Base-by-base conservation (phyloP, 53 echinoderm and acorn worm species). In the Antedon mediterranea region DNA sequence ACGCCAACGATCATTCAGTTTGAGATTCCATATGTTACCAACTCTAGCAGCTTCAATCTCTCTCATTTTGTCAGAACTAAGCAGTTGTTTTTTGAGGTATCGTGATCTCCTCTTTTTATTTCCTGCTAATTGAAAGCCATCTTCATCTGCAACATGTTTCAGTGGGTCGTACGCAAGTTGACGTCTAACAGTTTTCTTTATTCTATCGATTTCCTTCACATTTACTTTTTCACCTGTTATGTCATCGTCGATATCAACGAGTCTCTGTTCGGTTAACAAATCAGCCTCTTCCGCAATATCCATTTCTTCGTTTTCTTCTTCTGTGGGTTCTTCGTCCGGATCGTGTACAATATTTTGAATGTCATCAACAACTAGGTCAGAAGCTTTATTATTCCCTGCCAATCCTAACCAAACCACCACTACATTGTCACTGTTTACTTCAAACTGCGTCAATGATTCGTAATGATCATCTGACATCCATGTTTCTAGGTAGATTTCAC, bases 261-360 rank as follows among this genome's bases (percentile, higher is more conserved):
- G 73, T 34, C 92, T 42, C 71, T 92, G 80, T n/a, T 76, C 80
- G 31, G 81, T 79, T 32, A 86, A n/a, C 28, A 83, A 26, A 29
- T 89, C 89, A n/a, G 89, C 86, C 70, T 92, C 89, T 30, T 86
- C 89, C 8, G 82, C 80, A 30, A 92, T 75, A 7, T 84, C 86
- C 43, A 88, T 75, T 29, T 87, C 82, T 72, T 87, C 87, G 20
- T 81, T 79, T 31, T 84, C 84, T 18, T 81, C 86, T 28, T 72
- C 30, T 4, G 30, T 31, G 32, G 15, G 78, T n/a, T 87, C 82
- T 27, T 57, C 29, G 20, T 73, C 83, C 8, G 72, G 79, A 8
- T 43, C 44, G 3, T 85, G 78, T 26, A 28, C 30, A 34, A 83
- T 74, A 31, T 77, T 78, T 8, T 79, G 83, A 23, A 57, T 81